Conservation (phyloP, 2,797 vertebrate species). For the Microtus agrestis region DNA sequence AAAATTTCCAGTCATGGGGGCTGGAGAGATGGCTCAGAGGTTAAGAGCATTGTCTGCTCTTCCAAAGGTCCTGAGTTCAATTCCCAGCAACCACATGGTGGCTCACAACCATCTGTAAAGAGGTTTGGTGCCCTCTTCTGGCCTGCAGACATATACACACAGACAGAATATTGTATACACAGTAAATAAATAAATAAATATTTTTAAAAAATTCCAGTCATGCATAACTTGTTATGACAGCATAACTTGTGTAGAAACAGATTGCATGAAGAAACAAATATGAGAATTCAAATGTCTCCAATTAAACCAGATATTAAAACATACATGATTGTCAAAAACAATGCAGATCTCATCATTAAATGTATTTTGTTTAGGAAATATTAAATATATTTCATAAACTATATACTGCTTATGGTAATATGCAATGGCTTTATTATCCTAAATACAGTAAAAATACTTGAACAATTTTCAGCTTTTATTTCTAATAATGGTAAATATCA, state of each 20-base stretch:
- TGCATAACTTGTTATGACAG: background rate
- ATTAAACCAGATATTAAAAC: constrained; percentile 63
- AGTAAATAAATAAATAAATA: no score
- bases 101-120: no score
- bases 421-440: background rate
- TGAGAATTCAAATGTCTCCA: constrained; percentile 65
- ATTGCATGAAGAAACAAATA: constrained; percentile 58
- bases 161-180: no score
- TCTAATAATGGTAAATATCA: constrained; percentile 20
- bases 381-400: constrained; percentile 51
- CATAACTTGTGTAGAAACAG: constrained; percentile 51
- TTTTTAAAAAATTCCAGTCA: background rate
- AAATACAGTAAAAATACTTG: background rate
- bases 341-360: background rate
- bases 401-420: constrained; percentile 42
- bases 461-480: constrained; percentile 58
- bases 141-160: no score
- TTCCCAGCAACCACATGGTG: no score
- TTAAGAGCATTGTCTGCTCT: no score
- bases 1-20: constrained; percentile 4
- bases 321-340: constrained; percentile 16
- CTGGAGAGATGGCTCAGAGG: no score
- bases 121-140: no score
- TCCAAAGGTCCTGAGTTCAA: no score
- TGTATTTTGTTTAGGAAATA: constrained; percentile 41